A percentile compares a stretch with the other conserved stretches of the same genome.
Evolutionary conservation across 1,140 invertebrate genomes (phyloP).

Genomic region (Drosophila seguyi): DNA sequence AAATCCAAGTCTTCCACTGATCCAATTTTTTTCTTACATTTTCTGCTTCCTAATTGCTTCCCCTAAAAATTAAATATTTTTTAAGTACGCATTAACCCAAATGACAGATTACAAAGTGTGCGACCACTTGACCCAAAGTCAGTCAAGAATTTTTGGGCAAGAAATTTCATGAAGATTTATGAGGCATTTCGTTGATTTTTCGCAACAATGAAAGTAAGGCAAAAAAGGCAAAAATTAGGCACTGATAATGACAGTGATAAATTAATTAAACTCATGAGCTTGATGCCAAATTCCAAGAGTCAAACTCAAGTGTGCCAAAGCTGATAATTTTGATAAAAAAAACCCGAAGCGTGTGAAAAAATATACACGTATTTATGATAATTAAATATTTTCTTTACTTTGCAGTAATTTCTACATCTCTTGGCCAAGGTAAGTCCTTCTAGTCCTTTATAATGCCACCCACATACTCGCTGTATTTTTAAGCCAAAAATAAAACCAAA

Average conservation of each 20-base stretch:
- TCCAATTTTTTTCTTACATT: neutral
- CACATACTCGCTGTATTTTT: conserved; percentile 3
- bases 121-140: conserved; percentile 4
- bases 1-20: neutral
- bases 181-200: conserved; percentile 15
- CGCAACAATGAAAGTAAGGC: conserved; percentile 26
- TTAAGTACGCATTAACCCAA: conserved; percentile 1
- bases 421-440: conserved; percentile 23
- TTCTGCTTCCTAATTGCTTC: neutral
- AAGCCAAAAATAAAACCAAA: too few species aligned
- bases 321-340: conserved; percentile 24
- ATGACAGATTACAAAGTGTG: neutral
- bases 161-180: conserved; percentile 41
- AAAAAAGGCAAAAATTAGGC: conserved; percentile 34
- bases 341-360: neutral
- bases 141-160: neutral
- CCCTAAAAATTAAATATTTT: neutral
- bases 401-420: neutral
- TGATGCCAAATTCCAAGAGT: conserved; percentile 24
- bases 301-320: conserved; percentile 20
- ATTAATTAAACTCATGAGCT: conserved; percentile 43
- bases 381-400: neutral
- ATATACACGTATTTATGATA: neutral
- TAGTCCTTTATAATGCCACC: neutral
- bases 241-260: conserved; percentile 65